These are phyloP conservation scores for Ficedula albicollis DNA, from an alignment of 2,797 vertebrate genomes.

Conservation along the genomic window DNA sequence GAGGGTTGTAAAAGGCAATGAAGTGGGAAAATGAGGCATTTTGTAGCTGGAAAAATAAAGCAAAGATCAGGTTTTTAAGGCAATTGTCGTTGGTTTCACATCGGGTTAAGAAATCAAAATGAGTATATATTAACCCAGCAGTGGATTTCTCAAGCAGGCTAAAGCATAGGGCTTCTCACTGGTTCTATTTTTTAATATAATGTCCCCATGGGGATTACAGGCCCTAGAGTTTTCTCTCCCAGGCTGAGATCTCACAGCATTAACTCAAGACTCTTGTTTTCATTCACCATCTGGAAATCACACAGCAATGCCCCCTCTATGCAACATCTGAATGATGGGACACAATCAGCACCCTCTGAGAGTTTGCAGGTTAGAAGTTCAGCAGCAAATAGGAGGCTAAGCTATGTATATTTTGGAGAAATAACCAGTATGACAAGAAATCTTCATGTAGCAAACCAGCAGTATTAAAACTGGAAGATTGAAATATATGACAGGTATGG, in stretches of 20 bases:
- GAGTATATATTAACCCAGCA: not conserved
- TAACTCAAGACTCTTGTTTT: not conserved
- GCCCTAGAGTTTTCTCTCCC: not conserved
- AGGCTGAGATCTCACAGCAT: not conserved
- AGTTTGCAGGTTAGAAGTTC: not conserved
- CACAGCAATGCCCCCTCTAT: not conserved
- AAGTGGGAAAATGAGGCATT: not conserved
- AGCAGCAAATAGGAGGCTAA: not conserved
- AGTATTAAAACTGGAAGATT: constrained; percentile 1
- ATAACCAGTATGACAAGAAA: constrained; percentile 2
- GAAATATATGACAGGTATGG: constrained; percentile 44
- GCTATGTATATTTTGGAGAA: not conserved
- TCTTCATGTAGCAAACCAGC: not conserved
- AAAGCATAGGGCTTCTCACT: not conserved
- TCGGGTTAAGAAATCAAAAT: not conserved
- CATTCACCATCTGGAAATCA: not conserved
- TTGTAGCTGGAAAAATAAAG: not conserved
- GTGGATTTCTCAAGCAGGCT: not conserved
- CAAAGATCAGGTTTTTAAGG: not conserved
- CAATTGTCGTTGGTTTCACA: not conserved
- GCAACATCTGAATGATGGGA: not conserved
- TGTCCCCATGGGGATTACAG: not conserved
- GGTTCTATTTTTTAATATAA: not conserved
- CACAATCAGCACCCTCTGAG: not conserved
- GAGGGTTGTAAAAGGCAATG: not conserved